Conservation (phyloP, 1,140 invertebrate species). For the Centruroides vittatus region DNA sequence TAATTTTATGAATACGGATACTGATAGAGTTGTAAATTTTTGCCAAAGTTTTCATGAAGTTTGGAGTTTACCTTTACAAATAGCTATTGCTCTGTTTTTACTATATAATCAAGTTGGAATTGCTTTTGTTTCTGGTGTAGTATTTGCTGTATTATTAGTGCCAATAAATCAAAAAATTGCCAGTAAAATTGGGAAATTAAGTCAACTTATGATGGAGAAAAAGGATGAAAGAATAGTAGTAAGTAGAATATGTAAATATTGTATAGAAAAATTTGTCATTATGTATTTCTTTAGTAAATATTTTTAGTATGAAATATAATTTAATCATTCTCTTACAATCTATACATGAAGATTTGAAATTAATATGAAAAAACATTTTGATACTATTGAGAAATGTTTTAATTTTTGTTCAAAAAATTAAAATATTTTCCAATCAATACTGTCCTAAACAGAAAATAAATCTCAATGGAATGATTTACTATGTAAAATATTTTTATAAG, state of each 20-base stretch:
- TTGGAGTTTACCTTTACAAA: conserved; percentile 89
- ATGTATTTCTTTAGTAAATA: too few relatives aligned
- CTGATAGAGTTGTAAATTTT: conserved; percentile 85
- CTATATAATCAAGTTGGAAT: conserved; percentile 75
- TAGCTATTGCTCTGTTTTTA: conserved; percentile 63
- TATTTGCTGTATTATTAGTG: conserved; percentile 73
- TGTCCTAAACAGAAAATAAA: too few relatives aligned
- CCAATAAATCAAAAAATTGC: conserved; percentile 88
- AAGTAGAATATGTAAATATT: neutral
- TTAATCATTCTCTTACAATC: too few relatives aligned
- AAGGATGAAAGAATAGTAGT: conserved; percentile 81
- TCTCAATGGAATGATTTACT: too few relatives aligned
- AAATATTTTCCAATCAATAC: too few relatives aligned
- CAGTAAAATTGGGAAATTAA: conserved; percentile 73
- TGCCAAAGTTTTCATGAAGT: conserved; percentile 90
- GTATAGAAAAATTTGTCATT: too few relatives aligned
- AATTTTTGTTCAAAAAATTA: too few relatives aligned
- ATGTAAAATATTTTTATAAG: too few relatives aligned
- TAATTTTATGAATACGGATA: conserved; percentile 95
- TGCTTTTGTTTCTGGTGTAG: conserved; percentile 77
- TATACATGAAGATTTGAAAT: too few relatives aligned
- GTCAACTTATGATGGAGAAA: conserved; percentile 71
- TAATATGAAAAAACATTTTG: too few relatives aligned
- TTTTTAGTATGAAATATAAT: too few relatives aligned
- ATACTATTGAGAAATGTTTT: too few relatives aligned